Base-by-base conservation (phyloP, 2,113 vertebrate genomes). In the Azemiops feae region DNA sequence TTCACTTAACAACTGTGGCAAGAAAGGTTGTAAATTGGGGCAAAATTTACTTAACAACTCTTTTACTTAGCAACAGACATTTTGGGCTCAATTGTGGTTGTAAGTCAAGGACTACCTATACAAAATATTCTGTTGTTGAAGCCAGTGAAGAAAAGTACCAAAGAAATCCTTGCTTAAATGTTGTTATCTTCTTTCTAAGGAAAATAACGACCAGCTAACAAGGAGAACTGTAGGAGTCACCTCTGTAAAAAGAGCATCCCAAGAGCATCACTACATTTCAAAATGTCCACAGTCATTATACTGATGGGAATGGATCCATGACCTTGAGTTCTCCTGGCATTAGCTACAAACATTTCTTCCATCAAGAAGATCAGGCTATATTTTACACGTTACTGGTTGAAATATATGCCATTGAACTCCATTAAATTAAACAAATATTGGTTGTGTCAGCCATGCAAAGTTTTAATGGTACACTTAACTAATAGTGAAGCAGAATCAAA, bases 351-450 rank as follows among this genome's bases (percentile, higher is more conserved):
- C 20, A 92, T 94, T 25, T 91, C 95, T 92, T 93, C 88, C 88
- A 53, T 11, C 22, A 12, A 1, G 89, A 94, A 93, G 85, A 85
- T 96, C 55, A 92, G 57, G 55, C 0, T 3, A 23, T 94, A 86
- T 96, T 95, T 97, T 89, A 94, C 95, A 14, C 89, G 81, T 89
- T 92, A 69, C 22, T 91, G 12, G 55, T 95, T 97, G 93, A 96
- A 96, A 95, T 95, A 95, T 87, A 3, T 39, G 64, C 34, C 45
- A 87, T 93, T 87, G 95, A 95, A 10, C 39, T 43, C 34, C 34
- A 95, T 95, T 94, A 95, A 95, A 96, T 95, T 87, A 96, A 53
- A 92, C 94, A 97, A 96, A 94, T 93, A 95, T 96, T 94, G 47
- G 45, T 54, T 94, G 18, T 95, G 94, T 94, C 95, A 95, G 93